These are phyloP conservation scores for Brachypterus glaber DNA, from an alignment of 2,888 invertebrate genomes.

Conservation along the genomic window DNA sequence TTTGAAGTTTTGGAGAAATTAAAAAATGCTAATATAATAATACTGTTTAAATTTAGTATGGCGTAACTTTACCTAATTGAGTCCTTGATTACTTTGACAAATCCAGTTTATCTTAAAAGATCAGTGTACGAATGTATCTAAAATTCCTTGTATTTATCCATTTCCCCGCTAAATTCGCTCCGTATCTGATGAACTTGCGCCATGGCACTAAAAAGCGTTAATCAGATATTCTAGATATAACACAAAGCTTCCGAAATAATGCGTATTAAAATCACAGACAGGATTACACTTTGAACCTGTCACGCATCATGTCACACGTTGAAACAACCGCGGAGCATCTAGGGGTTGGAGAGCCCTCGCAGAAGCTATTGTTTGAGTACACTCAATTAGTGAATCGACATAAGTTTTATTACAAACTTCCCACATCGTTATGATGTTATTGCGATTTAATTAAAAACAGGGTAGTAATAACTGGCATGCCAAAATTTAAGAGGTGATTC, in stretches of 20 bases:
- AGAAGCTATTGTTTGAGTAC: constrained; percentile 39
- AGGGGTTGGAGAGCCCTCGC: constrained; percentile 18
- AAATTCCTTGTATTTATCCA: constrained; percentile 18
- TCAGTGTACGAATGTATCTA: constrained; percentile 2
- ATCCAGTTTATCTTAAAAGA: too few species aligned
- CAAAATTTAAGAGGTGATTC: too few species aligned
- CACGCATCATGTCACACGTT: constrained; percentile 33
- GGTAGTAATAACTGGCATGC: too few species aligned
- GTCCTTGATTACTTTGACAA: too few species aligned
- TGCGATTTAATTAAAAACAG: too few species aligned
- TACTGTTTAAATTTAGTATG: too few species aligned
- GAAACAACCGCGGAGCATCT: constrained; percentile 5
- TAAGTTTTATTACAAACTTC: constrained; percentile 28
- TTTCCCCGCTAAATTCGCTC: constrained; percentile 19
- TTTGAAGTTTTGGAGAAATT: too few species aligned
- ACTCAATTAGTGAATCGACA: constrained; percentile 37
- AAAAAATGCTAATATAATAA: too few species aligned
- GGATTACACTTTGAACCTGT: constrained; percentile 41
- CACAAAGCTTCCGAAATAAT: constrained; percentile 39
- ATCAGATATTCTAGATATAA: constrained; percentile 35
- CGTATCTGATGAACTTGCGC: constrained; percentile 22
- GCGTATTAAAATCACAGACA: constrained; percentile 39
- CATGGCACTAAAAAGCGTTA: constrained; percentile 32
- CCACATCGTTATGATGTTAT: too few species aligned
- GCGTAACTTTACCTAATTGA: too few species aligned